Conservation (phyloP, 1,140 invertebrate species). For the Hypothenemus hampei region DNA sequence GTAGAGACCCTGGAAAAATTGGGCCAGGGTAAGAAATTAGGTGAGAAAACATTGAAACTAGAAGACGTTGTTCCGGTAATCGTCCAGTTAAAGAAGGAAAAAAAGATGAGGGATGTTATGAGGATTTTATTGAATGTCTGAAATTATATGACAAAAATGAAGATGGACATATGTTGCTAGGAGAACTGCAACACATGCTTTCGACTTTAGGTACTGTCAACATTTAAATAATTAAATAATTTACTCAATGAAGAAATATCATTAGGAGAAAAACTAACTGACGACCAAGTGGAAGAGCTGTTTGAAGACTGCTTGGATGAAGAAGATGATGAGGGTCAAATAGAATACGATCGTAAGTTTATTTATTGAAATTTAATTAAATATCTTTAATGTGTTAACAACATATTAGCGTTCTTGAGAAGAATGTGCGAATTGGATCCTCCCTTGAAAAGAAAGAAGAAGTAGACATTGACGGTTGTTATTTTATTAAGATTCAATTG, state of each 20-base stretch:
- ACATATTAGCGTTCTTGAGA: slow-evolving; percentile 33
- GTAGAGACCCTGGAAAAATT: slow-evolving; percentile 35
- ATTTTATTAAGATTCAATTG: too few species aligned
- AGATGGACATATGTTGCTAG: slow-evolving; percentile 68
- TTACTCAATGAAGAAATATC: not conserved
- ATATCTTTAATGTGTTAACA: not conserved
- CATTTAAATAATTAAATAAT: slow-evolving; percentile 17
- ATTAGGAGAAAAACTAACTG: slow-evolving; percentile 78
- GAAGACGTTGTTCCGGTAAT: slow-evolving; percentile 72
- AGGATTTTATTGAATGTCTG: slow-evolving; percentile 73
- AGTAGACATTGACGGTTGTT: too few species aligned
- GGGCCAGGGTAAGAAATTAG: slow-evolving; percentile 35
- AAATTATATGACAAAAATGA: slow-evolving; percentile 74
- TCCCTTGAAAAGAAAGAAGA: slow-evolving; percentile 34
- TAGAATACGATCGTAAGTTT: slow-evolving; percentile 84
- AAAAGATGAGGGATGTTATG: slow-evolving; percentile 67
- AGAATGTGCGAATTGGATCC: slow-evolving; percentile 38
- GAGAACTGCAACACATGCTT: slow-evolving; percentile 67
- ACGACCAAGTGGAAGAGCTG: slow-evolving; percentile 76
- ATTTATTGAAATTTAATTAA: not conserved
- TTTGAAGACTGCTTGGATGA: slow-evolving; percentile 82
- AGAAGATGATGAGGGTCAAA: slow-evolving; percentile 91
- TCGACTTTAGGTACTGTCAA: slow-evolving; percentile 57
- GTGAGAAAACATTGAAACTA: slow-evolving; percentile 64
- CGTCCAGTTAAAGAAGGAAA: slow-evolving; percentile 57